A percentile compares a stretch with the other conserved stretches of the same genome.
phyloP scores from a whole-genome alignment of 2,113 vertebrate genomes.

The Pelodiscus sinensis region DNA sequence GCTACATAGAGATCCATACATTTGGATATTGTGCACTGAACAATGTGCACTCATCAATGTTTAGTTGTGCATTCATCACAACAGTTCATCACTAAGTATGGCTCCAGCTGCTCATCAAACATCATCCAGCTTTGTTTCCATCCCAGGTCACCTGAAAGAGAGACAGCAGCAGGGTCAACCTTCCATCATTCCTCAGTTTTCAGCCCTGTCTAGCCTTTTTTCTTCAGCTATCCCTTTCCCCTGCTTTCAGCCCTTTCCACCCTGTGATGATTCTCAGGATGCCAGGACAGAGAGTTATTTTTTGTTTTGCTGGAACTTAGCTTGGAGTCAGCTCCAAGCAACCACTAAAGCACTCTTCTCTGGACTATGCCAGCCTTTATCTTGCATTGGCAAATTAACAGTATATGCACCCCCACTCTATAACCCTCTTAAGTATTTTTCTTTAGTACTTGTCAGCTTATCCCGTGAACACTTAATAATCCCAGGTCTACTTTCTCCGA shows the following conservation, averaged over 20 bases:
- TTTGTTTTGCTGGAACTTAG: background rate
- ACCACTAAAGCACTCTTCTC: background rate
- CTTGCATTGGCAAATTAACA: background rate
- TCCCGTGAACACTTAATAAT: background rate
- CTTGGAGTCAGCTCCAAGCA: background rate
- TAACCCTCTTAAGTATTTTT: background rate
- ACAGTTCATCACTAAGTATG: too few species aligned
- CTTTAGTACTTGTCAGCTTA: background rate
- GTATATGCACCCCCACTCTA: background rate
- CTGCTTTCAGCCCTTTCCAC: background rate
- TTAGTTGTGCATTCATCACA: too few species aligned
- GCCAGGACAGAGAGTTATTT: background rate
- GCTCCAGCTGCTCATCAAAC: too few species aligned
- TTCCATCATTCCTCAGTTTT: background rate
- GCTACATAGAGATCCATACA: constrained; percentile 32
- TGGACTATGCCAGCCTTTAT: background rate
- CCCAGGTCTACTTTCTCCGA: background rate
- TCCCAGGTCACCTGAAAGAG: too few species aligned
- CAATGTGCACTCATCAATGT: too few species aligned
- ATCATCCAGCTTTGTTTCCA: background rate
- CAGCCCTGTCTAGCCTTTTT: background rate
- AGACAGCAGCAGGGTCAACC: background rate
- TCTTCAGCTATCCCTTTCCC: background rate
- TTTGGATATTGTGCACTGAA: background rate
- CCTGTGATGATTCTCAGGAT: background rate